phyloP scores from a whole-genome alignment of 2,888 invertebrate genomes.

The Nycteola revayana region DNA sequence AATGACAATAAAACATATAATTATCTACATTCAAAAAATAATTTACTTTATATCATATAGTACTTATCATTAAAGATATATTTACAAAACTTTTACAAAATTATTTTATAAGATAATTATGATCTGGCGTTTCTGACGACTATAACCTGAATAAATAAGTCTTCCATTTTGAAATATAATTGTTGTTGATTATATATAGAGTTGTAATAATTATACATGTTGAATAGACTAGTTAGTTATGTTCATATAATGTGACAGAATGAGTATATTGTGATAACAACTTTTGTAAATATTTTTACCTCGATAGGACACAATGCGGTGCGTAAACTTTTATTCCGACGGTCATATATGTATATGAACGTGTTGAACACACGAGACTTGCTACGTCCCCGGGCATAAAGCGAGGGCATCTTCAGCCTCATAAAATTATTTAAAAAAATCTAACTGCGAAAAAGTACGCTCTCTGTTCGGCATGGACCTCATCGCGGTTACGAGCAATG shows the following conservation, averaged over 20 bases:
- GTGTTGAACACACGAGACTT: too few relatives aligned
- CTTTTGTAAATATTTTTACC: too few relatives aligned
- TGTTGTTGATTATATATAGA: slow-evolving; percentile 43
- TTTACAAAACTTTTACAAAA: slow-evolving; percentile 27
- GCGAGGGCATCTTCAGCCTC: too few relatives aligned
- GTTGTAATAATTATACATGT: slow-evolving; percentile 41
- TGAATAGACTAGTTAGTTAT: slow-evolving; percentile 39
- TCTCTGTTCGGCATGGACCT: too few relatives aligned
- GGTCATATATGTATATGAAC: too few relatives aligned
- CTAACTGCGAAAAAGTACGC: too few relatives aligned
- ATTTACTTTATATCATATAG: slow-evolving; percentile 13
- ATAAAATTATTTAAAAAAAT: too few relatives aligned
- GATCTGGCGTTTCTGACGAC: slow-evolving; percentile 12
- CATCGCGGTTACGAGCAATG: too few relatives aligned
- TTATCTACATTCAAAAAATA: slow-evolving; percentile 2
- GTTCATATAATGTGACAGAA: slow-evolving; percentile 8
- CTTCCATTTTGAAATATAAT: slow-evolving; percentile 41
- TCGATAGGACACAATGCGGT: too few relatives aligned
- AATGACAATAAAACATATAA: slow-evolving; percentile 5
- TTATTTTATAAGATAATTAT: slow-evolving; percentile 16
- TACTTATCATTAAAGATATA: slow-evolving; percentile 19
- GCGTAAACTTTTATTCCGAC: too few relatives aligned
- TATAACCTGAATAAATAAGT: slow-evolving; percentile 33
- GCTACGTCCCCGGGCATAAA: too few relatives aligned
- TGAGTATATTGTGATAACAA: slow-evolving; percentile 34